phyloP scores from a whole-genome alignment of 1,140 invertebrate species.

The Charaxes varanes region DNA sequence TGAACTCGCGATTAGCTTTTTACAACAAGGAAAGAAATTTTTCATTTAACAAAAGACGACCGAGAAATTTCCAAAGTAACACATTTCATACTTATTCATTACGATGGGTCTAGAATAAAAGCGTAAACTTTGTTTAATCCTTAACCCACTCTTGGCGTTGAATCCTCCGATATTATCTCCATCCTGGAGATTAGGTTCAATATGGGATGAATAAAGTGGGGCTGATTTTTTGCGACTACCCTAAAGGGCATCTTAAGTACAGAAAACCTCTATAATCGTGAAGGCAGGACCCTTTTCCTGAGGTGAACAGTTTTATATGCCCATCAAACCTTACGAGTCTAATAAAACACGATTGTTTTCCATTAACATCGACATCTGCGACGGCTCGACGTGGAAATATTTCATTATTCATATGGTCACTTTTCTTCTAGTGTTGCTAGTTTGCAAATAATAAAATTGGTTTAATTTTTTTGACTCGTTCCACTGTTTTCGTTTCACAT shows the following conservation, averaged over 20 bases:
- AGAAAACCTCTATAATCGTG: slow-evolving; percentile 51
- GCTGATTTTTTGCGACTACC: slow-evolving; percentile 49
- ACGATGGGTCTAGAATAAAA: too few species aligned
- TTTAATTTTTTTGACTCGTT: too few species aligned
- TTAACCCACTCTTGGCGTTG: slow-evolving; percentile 10
- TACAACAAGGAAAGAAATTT: too few species aligned
- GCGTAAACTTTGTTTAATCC: slow-evolving; percentile 2
- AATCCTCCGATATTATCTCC: slow-evolving; percentile 10
- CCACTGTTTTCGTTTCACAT: too few species aligned
- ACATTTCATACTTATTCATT: too few species aligned
- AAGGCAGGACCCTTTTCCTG: slow-evolving; percentile 49
- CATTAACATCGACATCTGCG: slow-evolving; percentile 48
- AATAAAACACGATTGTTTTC: slow-evolving; percentile 71
- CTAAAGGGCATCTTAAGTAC: slow-evolving; percentile 53
- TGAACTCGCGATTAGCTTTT: too few species aligned
- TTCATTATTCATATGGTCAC: slow-evolving; percentile 9
- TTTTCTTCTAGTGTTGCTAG: too few species aligned
- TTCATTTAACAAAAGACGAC: too few species aligned
- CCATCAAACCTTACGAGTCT: slow-evolving; percentile 62
- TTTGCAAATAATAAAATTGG: background rate
- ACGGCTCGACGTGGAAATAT: slow-evolving; percentile 9
- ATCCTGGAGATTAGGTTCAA: slow-evolving; percentile 16
- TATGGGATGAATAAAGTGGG: slow-evolving; percentile 30
- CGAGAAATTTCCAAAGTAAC: too few species aligned
- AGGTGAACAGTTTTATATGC: slow-evolving; percentile 62